These are phyloP conservation scores for Morphnarchus princeps DNA, from an alignment of 2,113 vertebrate genomes.

Conservation along the genomic window DNA sequence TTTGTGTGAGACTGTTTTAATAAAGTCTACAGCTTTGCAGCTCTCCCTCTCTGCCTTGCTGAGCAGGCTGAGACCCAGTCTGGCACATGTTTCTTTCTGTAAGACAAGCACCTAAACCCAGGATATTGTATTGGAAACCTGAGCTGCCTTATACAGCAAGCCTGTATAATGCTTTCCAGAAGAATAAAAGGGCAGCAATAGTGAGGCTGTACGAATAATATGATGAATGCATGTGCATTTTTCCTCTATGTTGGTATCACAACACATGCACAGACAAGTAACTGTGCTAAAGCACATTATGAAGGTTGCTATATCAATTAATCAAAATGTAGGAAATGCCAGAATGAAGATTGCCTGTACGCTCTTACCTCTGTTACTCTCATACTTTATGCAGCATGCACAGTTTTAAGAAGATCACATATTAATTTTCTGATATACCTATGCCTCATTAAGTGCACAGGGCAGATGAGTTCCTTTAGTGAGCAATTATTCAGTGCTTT, in stretches of 20 bases:
- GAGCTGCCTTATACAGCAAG: neutral
- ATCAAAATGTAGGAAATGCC: neutral
- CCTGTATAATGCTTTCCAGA: conserved; percentile 43
- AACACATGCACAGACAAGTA: neutral
- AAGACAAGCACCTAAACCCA: neutral
- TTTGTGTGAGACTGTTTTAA: neutral
- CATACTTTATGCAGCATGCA: neutral
- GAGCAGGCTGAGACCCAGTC: neutral
- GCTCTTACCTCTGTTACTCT: neutral
- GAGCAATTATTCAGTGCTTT: neutral
- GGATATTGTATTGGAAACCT: conserved; percentile 53
- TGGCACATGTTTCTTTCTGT: neutral
- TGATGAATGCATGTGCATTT: neutral
- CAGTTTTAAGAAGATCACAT: neutral
- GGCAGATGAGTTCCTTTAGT: neutral
- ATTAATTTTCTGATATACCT: neutral
- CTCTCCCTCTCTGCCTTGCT: neutral
- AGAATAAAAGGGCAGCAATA: neutral
- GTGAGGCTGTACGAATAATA: neutral
- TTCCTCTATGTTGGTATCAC: neutral
- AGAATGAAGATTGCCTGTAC: neutral
- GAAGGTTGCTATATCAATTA: neutral
- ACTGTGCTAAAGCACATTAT: neutral
- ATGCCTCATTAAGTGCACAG: neutral
- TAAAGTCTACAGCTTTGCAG: neutral